Evolutionary conservation across 2,113 vertebrate species (phyloP).

Genomic region (Rhabdomys dilectus): DNA sequence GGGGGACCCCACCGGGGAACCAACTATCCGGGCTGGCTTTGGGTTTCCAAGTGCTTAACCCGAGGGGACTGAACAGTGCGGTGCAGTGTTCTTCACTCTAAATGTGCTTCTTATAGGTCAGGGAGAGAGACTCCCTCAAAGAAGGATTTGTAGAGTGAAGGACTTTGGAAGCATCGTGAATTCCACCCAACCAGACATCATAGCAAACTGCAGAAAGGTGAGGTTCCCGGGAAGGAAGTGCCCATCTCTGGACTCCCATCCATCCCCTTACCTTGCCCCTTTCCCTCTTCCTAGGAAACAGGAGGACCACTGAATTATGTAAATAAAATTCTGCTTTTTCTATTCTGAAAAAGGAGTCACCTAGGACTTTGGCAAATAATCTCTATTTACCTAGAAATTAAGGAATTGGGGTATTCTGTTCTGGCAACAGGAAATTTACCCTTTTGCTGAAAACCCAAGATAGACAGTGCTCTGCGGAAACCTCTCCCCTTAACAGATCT

Average conservation of each 20-base stretch:
- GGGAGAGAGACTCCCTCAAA: constrained; percentile 66
- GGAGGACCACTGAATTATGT: constrained; percentile 77
- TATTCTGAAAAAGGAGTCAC: constrained; percentile 79
- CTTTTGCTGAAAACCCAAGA: constrained; percentile 71
- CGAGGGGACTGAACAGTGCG: constrained; percentile 52
- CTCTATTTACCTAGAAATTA: constrained; percentile 75
- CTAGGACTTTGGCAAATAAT: constrained; percentile 75
- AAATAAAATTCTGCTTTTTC: constrained; percentile 83
- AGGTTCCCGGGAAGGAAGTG: constrained; percentile 72
- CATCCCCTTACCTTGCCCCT: background rate
- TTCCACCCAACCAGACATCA: constrained; percentile 32
- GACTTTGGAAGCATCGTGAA: constrained; percentile 69
- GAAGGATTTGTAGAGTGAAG: constrained; percentile 57
- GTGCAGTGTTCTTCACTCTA: constrained; percentile 55
- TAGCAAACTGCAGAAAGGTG: constrained; percentile 76
- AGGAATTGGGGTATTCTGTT: constrained; percentile 75
- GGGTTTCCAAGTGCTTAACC: constrained; percentile 63
- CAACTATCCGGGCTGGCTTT: constrained; percentile 63
- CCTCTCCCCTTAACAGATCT: constrained; percentile 70
- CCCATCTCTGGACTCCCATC: constrained; percentile 60
- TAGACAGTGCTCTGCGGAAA: constrained; percentile 74
- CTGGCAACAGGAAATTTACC: constrained; percentile 79
- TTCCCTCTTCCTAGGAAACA: constrained; percentile 44
- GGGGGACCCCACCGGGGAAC: constrained; percentile 48
- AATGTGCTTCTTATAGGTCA: constrained; percentile 16